These are phyloP conservation scores for Monochamus alternatus DNA, from an alignment of 2,888 invertebrate genomes.

Conservation along the genomic window DNA sequence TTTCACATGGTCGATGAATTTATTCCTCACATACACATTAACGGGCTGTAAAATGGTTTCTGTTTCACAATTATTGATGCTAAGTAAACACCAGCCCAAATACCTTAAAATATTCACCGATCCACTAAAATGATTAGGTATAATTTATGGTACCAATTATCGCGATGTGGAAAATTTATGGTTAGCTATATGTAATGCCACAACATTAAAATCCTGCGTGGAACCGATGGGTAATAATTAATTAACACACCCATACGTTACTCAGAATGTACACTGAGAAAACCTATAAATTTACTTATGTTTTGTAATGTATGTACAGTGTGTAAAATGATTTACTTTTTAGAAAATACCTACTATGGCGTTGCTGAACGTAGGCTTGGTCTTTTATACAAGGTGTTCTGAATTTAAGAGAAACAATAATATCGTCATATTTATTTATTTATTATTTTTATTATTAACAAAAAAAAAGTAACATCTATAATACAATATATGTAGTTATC, in stretches of 20 bases:
- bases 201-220: constrained; percentile 17
- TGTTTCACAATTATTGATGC: constrained; percentile 9
- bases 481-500: too few species aligned
- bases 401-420: too few species aligned
- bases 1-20: background rate
- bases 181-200: background rate
- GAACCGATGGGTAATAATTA: constrained; percentile 14
- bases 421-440: too few species aligned
- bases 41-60: background rate
- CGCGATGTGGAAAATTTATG: constrained; percentile 21
- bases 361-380: too few species aligned
- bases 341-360: too few species aligned
- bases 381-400: too few species aligned
- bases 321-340: too few species aligned
- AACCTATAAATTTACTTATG: too few species aligned
- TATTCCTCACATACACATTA: background rate
- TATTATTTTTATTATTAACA: too few species aligned
- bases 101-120: constrained; percentile 18
- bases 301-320: too few species aligned
- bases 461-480: too few species aligned
- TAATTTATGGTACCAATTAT: constrained; percentile 29
- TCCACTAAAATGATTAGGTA: constrained; percentile 11
- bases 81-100: constrained; percentile 2
- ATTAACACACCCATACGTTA: background rate
- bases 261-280: background rate